Evolutionary conservation across 2,888 invertebrate species (phyloP).

Genomic region (Leucania comma): DNA sequence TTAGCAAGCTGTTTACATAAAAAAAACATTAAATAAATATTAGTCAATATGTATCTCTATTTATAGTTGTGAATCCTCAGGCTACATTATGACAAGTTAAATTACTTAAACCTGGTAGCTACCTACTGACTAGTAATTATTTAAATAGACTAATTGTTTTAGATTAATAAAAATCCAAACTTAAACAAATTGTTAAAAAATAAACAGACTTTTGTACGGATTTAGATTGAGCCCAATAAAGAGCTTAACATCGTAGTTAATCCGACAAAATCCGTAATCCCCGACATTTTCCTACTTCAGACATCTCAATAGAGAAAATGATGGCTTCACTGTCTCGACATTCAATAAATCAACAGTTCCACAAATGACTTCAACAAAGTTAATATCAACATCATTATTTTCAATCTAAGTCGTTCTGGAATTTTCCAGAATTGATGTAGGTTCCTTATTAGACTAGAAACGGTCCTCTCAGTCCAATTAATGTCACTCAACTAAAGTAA

Average conservation of each 20-base stretch:
- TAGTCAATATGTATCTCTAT: neutral
- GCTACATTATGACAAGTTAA: neutral
- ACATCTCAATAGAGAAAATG: slow-evolving; percentile 4
- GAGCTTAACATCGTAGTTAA: neutral
- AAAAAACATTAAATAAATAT: neutral
- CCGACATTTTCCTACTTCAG: slow-evolving; percentile 3
- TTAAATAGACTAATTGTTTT: neutral
- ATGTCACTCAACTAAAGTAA: slow-evolving; percentile 57
- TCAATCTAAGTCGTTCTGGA: slow-evolving; percentile 10
- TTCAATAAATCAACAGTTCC: slow-evolving; percentile 6
- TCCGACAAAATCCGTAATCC: slow-evolving; percentile 9
- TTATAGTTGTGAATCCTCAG: neutral
- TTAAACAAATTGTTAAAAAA: neutral
- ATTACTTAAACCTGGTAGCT: neutral
- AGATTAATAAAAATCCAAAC: neutral
- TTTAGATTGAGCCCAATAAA: slow-evolving; percentile 13
- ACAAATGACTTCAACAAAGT: slow-evolving; percentile 8
- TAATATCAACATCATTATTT: neutral
- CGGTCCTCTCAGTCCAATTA: slow-evolving; percentile 64
- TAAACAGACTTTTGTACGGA: neutral
- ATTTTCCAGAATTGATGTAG: slow-evolving; percentile 32
- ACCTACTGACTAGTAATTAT: too few relatives aligned
- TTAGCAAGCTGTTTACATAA: too few relatives aligned
- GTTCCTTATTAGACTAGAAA: slow-evolving; percentile 60
- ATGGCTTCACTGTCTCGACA: neutral